Evolutionary conservation across 2,113 vertebrate species (phyloP).

Genomic region (Rhineura floridana): DNA sequence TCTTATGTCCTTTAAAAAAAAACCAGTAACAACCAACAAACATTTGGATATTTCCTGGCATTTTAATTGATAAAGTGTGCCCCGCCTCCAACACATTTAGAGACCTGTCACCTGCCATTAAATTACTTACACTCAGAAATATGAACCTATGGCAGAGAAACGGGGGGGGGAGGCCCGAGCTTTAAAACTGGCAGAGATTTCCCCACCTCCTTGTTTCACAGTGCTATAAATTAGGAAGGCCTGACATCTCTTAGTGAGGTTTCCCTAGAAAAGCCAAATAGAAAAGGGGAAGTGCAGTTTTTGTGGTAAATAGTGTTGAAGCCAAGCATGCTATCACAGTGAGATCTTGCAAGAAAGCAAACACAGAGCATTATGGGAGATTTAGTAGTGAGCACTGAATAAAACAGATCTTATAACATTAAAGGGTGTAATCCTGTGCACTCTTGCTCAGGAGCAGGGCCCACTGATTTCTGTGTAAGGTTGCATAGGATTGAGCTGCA

Average conservation of each 20-base stretch:
- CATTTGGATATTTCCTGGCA: background rate
- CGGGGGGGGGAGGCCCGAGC: background rate
- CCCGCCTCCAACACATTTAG: too few relatives aligned
- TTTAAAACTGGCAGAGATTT: background rate
- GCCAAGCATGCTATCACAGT: background rate
- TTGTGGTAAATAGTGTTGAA: background rate
- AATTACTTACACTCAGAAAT: background rate
- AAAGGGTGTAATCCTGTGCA: background rate
- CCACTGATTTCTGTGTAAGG: background rate
- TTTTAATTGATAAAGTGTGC: background rate
- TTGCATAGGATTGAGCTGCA: background rate
- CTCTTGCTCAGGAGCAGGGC: background rate
- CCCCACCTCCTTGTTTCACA: background rate
- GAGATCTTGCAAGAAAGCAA: background rate
- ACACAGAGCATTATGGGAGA: background rate
- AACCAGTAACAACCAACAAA: too few relatives aligned
- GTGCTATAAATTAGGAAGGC: background rate
- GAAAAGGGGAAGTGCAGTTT: constrained; percentile 1
- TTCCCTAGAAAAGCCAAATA: background rate
- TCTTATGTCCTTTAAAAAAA: background rate
- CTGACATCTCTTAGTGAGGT: background rate
- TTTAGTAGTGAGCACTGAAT: background rate
- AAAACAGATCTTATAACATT: background rate
- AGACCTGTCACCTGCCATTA: background rate
- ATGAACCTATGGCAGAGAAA: background rate